phyloP scores from a whole-genome alignment of 2,888 invertebrate species.

The Drosophila cognata region DNA sequence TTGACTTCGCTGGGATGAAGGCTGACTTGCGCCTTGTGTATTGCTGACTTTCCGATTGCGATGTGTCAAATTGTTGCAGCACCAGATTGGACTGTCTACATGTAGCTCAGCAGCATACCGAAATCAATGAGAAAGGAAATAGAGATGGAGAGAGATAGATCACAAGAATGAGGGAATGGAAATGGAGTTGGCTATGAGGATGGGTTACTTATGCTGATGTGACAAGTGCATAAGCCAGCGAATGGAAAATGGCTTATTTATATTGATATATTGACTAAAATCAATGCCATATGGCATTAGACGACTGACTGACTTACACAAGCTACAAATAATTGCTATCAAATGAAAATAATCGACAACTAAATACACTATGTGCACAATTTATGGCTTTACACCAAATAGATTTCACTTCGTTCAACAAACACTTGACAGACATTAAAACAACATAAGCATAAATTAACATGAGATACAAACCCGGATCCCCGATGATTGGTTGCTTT shows the following conservation, averaged over 20 bases:
- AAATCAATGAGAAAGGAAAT: slow-evolving; percentile 9
- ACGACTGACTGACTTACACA: slow-evolving; percentile 14
- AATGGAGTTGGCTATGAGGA: neutral
- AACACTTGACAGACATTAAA: neutral
- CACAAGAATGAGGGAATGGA: neutral
- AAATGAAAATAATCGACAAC: slow-evolving; percentile 3
- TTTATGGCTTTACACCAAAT: neutral
- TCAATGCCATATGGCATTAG: slow-evolving; percentile 65
- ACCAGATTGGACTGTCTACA: slow-evolving; percentile 66
- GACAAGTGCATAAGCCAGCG: slow-evolving; percentile 71
- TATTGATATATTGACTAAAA: slow-evolving; percentile 74
- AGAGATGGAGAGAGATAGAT: slow-evolving; percentile 19
- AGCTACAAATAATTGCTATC: slow-evolving; percentile 30
- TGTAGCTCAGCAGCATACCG: slow-evolving; percentile 38
- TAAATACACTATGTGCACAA: slow-evolving; percentile 2
- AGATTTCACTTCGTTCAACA: neutral
- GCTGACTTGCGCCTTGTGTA: slow-evolving; percentile 49
- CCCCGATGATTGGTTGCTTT: neutral
- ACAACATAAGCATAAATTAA: neutral
- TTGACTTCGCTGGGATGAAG: slow-evolving; percentile 36
- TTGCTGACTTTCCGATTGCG: slow-evolving; percentile 70
- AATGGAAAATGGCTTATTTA: slow-evolving; percentile 67
- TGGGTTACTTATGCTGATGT: slow-evolving; percentile 67
- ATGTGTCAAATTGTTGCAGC: slow-evolving; percentile 77
- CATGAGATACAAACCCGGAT: neutral